phyloP scores from a whole-genome alignment of 2,113 vertebrate species.

The Nothoprocta perdicaria region DNA sequence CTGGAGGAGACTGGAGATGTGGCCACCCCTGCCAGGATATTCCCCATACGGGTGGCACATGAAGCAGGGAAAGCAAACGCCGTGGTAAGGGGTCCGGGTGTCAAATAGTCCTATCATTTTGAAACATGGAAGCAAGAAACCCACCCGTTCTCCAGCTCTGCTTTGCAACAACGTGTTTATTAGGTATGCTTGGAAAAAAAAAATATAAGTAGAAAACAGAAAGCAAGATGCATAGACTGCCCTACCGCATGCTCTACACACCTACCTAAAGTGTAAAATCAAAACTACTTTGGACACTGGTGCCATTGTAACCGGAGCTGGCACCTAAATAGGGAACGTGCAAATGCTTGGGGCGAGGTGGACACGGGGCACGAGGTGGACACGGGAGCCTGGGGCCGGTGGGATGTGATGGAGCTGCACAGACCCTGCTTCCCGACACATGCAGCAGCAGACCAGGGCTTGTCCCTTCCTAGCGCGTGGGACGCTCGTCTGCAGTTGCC shows the following conservation, averaged over 20 bases:
- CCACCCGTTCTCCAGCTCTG: background rate
- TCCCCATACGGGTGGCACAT: background rate
- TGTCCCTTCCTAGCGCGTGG: rapidly evolving
- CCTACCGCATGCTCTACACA: background rate
- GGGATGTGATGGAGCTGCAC: background rate
- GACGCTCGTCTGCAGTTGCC: too few relatives aligned
- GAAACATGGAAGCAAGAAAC: background rate
- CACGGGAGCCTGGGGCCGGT: rapidly evolving
- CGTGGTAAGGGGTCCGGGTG: background rate
- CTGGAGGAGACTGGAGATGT: background rate
- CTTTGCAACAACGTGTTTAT: slow-evolving; percentile 42
- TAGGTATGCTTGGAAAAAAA: slow-evolving; percentile 21
- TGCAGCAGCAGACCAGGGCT: rapidly evolving
- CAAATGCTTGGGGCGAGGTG: background rate
- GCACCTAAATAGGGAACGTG: background rate
- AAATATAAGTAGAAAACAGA: background rate
- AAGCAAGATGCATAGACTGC: background rate
- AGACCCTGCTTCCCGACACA: background rate
- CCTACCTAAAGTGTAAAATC: background rate
- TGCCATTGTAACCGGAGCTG: background rate
- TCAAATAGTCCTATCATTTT: rapidly evolving
- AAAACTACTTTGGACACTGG: background rate
- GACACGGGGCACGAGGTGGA: background rate
- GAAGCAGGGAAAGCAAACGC: background rate
- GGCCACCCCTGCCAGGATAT: background rate